Conservation (phyloP, 2,797 vertebrate species). For the Urocyon cinereoargenteus region DNA sequence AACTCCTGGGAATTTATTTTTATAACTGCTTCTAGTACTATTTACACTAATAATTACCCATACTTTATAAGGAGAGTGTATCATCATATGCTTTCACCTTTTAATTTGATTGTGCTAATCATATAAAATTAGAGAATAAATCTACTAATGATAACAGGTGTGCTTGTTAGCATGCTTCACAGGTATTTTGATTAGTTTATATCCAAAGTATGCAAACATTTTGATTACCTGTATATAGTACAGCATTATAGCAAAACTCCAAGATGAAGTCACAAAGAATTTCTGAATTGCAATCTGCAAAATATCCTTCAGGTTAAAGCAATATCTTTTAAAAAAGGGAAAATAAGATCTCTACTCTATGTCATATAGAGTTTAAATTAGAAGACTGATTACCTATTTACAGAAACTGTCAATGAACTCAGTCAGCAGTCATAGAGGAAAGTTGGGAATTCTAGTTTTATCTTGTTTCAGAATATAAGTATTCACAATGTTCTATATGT, state of each 20-base stretch:
- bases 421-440: not conserved
- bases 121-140: slow-evolving; percentile 82
- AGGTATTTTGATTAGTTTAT: slow-evolving; percentile 83
- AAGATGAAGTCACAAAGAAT: slow-evolving; percentile 76
- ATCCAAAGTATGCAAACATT: slow-evolving; percentile 84
- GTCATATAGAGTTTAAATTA: slow-evolving; percentile 54
- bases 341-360: not conserved
- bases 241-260: slow-evolving; percentile 70
- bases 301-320: slow-evolving; percentile 57
- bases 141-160: slow-evolving; percentile 83
- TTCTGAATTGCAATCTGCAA: slow-evolving; percentile 75
- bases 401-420: not conserved
- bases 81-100: slow-evolving; percentile 77
- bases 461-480: not conserved
- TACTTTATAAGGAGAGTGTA: slow-evolving; percentile 56
- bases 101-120: slow-evolving; percentile 83
- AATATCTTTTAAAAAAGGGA: not conserved
- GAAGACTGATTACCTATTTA: slow-evolving; percentile 34
- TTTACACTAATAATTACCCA: slow-evolving; percentile 70
- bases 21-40: slow-evolving; percentile 42
- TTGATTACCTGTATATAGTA: slow-evolving; percentile 82
- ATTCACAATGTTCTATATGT: not conserved
- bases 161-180: slow-evolving; percentile 81
- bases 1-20: slow-evolving; percentile 48
- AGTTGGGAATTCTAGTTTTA: slow-evolving; percentile 7